These are phyloP conservation scores for Pyralis farinalis DNA, from an alignment of 2,888 invertebrate genomes.

Conservation along the genomic window DNA sequence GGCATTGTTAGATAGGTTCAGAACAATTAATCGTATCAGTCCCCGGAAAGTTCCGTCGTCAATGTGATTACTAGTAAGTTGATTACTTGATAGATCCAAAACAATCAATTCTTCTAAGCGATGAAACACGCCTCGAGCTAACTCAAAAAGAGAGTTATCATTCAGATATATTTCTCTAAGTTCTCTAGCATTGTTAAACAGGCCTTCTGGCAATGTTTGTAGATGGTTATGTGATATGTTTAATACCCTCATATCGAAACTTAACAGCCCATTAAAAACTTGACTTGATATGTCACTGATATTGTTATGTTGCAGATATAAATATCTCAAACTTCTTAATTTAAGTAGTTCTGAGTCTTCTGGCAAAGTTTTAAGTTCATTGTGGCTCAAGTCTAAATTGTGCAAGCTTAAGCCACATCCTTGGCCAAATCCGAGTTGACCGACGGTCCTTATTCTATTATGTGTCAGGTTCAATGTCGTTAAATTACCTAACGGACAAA, in stretches of 20 bases:
- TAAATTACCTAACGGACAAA: slow-evolving; percentile 89
- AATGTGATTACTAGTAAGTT: slow-evolving; percentile 90
- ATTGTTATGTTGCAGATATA: slow-evolving; percentile 91
- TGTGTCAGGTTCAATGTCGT: slow-evolving; percentile 92
- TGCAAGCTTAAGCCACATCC: slow-evolving; percentile 86
- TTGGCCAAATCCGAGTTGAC: slow-evolving; percentile 86
- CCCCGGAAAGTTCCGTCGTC: slow-evolving; percentile 93
- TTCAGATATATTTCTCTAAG: slow-evolving; percentile 91
- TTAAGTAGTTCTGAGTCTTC: slow-evolving; percentile 89
- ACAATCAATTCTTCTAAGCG: slow-evolving; percentile 91
- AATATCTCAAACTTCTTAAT: slow-evolving; percentile 88
- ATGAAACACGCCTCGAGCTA: slow-evolving; percentile 91
- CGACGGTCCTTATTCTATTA: slow-evolving; percentile 90
- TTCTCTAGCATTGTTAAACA: slow-evolving; percentile 91
- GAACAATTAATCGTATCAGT: slow-evolving; percentile 90
- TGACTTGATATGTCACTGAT: slow-evolving; percentile 89
- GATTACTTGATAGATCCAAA: slow-evolving; percentile 91
- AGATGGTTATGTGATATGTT: slow-evolving; percentile 94
- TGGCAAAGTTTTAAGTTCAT: slow-evolving; percentile 86
- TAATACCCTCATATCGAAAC: slow-evolving; percentile 83
- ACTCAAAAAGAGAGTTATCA: slow-evolving; percentile 90
- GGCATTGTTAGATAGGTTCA: slow-evolving; percentile 93
- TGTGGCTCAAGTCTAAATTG: slow-evolving; percentile 89
- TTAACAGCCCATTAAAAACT: slow-evolving; percentile 88
- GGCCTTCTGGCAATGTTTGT: slow-evolving; percentile 88